Evolutionary conservation across 2,113 vertebrate genomes (phyloP).

Genomic region (Notarius quadriscutis): DNA sequence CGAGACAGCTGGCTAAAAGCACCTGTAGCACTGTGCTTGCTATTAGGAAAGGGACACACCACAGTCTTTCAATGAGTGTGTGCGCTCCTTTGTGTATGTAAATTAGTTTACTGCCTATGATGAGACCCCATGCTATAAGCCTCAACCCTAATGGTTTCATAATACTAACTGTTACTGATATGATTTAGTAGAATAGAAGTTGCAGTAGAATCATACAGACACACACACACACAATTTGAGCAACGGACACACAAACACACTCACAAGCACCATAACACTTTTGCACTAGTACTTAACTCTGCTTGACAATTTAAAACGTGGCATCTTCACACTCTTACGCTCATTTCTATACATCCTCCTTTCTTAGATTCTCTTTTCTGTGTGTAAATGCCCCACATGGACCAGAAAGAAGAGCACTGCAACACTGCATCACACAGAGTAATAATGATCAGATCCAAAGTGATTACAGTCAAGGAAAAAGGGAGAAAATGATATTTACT

Average conservation of each 20-base stretch:
- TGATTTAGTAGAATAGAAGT: neutral
- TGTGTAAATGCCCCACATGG: slow-evolving; percentile 56
- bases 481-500: slow-evolving; percentile 51
- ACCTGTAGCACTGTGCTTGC: neutral
- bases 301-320: neutral
- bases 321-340: neutral
- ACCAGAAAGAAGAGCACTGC: slow-evolving; percentile 53
- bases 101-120: neutral
- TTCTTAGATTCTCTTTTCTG: neutral
- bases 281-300: neutral
- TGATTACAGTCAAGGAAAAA: slow-evolving; percentile 48
- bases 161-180: neutral
- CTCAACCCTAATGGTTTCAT: neutral
- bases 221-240: neutral
- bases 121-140: neutral
- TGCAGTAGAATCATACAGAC: neutral
- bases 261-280: slow-evolving; percentile 12
- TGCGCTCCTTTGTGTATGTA: neutral
- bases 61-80: neutral
- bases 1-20: neutral
- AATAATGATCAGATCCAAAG: slow-evolving; percentile 46
- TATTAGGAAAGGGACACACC: neutral
- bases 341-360: slow-evolving; percentile 3
- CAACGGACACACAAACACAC: slow-evolving; percentile 20
- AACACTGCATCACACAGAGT: slow-evolving; percentile 52